phyloP scores from a whole-genome alignment of 2,888 invertebrate species.

The Lasioglossum marginatum region DNA sequence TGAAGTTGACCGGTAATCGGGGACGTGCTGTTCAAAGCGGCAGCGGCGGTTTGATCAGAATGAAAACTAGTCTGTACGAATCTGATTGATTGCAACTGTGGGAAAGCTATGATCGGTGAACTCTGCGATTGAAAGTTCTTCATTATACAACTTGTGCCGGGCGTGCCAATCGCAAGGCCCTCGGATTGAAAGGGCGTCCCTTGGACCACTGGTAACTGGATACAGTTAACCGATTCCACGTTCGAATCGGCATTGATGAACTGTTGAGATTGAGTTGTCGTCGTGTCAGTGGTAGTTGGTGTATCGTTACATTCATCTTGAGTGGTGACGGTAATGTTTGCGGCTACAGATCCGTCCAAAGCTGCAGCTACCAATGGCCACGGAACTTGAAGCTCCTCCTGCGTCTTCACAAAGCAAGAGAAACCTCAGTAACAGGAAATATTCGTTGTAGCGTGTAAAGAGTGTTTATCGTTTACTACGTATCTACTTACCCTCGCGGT shows the following conservation, averaged over 20 bases:
- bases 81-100: conserved; percentile 81
- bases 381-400: conserved; percentile 87
- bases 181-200: conserved; percentile 77
- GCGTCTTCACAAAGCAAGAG: conserved; percentile 78
- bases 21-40: conserved; percentile 58
- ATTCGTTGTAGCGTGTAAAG: neutral
- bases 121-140: conserved; percentile 80
- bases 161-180: conserved; percentile 72
- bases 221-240: conserved; percentile 77
- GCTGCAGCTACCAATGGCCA: conserved; percentile 86
- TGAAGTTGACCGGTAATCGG: conserved; percentile 68
- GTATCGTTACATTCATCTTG: conserved; percentile 80
- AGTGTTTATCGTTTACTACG: neutral
- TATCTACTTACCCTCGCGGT: conserved; percentile 68
- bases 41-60: conserved; percentile 69
- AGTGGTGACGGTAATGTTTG: conserved; percentile 80
- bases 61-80: conserved; percentile 82
- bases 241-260: conserved; percentile 71
- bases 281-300: conserved; percentile 76
- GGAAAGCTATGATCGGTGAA: conserved; percentile 81
- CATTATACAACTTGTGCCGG: conserved; percentile 79
- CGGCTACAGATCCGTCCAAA: conserved; percentile 83
- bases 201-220: conserved; percentile 79
- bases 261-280: conserved; percentile 71
- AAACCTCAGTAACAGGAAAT: conserved; percentile 22